Conservation (phyloP, 53 echinoderm and acorn worm genomes). For the Mesocentrotus franciscanus region DNA sequence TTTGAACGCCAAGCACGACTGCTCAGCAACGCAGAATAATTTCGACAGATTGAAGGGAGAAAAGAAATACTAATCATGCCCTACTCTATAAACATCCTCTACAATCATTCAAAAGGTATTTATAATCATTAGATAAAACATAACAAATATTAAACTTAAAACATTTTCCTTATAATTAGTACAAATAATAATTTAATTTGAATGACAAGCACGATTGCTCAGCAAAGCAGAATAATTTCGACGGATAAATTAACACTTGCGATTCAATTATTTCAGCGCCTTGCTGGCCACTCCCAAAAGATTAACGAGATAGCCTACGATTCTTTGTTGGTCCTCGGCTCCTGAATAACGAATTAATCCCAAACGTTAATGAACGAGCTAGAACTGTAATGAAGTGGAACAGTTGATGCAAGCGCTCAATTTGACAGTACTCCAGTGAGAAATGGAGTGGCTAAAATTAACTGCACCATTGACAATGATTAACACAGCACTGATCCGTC, state of each 20-base stretch:
- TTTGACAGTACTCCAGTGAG: background rate
- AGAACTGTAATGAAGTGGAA: background rate
- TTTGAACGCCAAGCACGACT: background rate
- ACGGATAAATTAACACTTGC: background rate
- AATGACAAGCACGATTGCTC: background rate
- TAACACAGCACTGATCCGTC: background rate
- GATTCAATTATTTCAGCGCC: slow-evolving; percentile 4
- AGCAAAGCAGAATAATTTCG: background rate
- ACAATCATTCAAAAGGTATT: background rate
- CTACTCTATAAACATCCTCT: background rate
- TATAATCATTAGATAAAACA: background rate
- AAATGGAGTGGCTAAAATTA: background rate
- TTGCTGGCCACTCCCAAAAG: slow-evolving; percentile 36
- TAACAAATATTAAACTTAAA: background rate
- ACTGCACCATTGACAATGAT: slow-evolving; percentile 4
- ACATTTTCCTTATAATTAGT: background rate
- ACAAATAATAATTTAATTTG: background rate
- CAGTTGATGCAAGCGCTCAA: slow-evolving; percentile 29
- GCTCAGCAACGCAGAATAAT: background rate
- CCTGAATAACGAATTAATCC: slow-evolving; percentile 12
- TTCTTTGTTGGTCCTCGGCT: slow-evolving; percentile 20
- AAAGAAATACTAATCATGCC: background rate
- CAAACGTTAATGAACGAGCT: slow-evolving; percentile 25
- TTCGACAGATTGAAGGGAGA: background rate
- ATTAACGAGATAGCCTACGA: background rate